Evolutionary conservation across 2,888 invertebrate genomes (phyloP).

Genomic region (Nomada fabriciana): DNA sequence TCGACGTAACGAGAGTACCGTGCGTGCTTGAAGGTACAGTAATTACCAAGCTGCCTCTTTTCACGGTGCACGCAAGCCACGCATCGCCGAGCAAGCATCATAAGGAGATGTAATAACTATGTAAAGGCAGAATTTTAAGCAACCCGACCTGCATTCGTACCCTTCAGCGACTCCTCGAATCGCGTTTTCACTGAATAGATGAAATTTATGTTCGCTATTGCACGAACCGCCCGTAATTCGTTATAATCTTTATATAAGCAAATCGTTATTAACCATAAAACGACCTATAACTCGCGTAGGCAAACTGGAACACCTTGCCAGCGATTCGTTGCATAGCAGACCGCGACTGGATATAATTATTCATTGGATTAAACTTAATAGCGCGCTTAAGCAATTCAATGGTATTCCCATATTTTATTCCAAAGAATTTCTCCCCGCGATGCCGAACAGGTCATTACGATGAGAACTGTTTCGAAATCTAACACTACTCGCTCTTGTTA

Average conservation of each 20-base stretch:
- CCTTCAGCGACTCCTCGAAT: background rate
- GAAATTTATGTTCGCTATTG: background rate
- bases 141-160: constrained; percentile 1
- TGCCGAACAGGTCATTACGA: too few relatives aligned
- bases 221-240: background rate
- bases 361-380: too few relatives aligned
- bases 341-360: too few relatives aligned
- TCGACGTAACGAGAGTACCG: constrained; percentile 49
- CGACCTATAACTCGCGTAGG: background rate
- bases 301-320: background rate
- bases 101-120: constrained; percentile 47
- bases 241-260: background rate
- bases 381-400: too few relatives aligned
- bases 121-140: constrained; percentile 38
- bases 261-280: background rate
- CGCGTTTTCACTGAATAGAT: background rate
- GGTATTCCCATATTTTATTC: too few relatives aligned
- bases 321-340: background rate
- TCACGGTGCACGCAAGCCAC: constrained; percentile 41
- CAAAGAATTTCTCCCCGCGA: too few relatives aligned
- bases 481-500: too few relatives aligned
- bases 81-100: constrained; percentile 23
- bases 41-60: constrained; percentile 56
- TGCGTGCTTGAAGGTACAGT: constrained; percentile 55
- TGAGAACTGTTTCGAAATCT: too few relatives aligned